Percentiles rank a stretch among this genome's conserved stretches.
These are phyloP conservation scores for Ovibos moschatus DNA, from an alignment of 2,113 vertebrate species.

Conservation along the genomic window DNA sequence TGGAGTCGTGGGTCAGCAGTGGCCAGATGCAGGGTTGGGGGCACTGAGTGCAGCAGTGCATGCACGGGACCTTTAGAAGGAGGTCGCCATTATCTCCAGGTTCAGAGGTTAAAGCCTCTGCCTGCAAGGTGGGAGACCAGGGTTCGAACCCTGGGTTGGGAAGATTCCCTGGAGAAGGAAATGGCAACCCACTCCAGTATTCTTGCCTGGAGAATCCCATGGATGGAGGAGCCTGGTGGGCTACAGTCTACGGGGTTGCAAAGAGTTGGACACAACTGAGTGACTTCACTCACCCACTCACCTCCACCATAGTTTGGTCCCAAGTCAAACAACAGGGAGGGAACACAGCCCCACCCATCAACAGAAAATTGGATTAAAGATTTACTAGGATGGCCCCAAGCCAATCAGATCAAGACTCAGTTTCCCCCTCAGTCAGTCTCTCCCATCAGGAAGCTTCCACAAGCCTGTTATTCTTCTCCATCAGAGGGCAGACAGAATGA, in stretches of 20 bases:
- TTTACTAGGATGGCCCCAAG: background rate
- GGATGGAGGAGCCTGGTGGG: no score
- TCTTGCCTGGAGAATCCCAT: no score
- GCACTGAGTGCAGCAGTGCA: background rate
- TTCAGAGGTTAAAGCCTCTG: no score
- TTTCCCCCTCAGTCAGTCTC: background rate
- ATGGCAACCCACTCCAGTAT: no score
- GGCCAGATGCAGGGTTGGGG: background rate
- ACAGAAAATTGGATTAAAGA: background rate
- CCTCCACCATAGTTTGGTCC: background rate
- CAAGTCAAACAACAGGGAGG: background rate
- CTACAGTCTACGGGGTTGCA: no score
- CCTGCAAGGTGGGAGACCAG: no score
- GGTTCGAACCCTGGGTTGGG: no score
- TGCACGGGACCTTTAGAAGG: accelerated
- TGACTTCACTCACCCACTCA: background rate
- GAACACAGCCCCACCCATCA: background rate
- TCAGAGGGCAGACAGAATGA: background rate
- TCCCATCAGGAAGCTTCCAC: background rate
- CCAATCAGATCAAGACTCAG: background rate
- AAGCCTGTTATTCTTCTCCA: background rate
- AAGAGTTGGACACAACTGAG: no score
- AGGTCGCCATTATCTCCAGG: background rate
- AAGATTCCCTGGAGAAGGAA: no score
- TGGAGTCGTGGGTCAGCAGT: accelerated